A percentile compares a stretch with the other conserved stretches of the same genome.
Conservation (phyloP, 2,888 invertebrate genomes). For the Nymphalis polychloros region DNA sequence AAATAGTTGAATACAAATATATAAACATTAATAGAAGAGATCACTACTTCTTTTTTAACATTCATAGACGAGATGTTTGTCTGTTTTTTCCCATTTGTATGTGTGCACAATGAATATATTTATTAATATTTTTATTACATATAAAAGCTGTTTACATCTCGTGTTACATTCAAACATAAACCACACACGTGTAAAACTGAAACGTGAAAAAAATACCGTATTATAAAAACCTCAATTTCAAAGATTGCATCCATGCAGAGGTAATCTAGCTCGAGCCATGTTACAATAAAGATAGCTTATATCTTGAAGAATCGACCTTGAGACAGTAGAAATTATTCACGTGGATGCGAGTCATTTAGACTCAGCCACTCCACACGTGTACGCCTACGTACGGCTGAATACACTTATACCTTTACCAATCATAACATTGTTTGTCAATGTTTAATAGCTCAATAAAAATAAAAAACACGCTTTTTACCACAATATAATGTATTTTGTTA, state of each 20-base stretch:
- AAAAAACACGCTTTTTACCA: no score
- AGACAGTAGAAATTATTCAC: constrained; percentile 36
- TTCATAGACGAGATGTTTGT: no score
- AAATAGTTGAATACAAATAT: no score
- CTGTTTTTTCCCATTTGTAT: no score
- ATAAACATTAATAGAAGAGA: no score
- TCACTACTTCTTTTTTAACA: no score
- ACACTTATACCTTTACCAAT: not conserved
- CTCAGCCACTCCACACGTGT: constrained; percentile 46
- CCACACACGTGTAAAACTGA: constrained; percentile 1
- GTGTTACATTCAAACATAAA: not conserved
- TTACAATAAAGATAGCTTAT: constrained; percentile 10
- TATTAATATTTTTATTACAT: not conserved
- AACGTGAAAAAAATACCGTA: constrained; percentile 7
- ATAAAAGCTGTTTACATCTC: not conserved
- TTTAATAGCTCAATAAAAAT: no score
- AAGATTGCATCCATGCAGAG: constrained; percentile 18
- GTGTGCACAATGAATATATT: no score
- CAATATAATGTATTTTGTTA: no score
- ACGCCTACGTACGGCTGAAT: constrained; percentile 14
- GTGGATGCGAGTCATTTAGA: constrained; percentile 25
- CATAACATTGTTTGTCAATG: not conserved
- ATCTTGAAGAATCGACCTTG: constrained; percentile 28
- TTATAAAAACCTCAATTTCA: not conserved
- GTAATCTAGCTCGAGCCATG: constrained; percentile 1